Evolutionary conservation across 2,888 invertebrate species (phyloP).

Genomic region (Proisotoma minuta): DNA sequence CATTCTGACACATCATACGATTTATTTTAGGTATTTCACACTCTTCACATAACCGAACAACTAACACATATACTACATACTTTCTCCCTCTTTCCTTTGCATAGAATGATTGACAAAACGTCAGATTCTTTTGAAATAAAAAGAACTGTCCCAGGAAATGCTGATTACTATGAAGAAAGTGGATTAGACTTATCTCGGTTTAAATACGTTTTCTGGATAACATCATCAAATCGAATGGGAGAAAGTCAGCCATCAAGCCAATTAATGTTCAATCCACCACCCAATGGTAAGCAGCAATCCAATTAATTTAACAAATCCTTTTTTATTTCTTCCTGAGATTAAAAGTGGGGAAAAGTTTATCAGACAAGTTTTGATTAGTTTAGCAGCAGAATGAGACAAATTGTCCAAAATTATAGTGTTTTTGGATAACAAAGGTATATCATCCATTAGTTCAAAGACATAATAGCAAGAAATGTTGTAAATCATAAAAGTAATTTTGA

Average conservation of each 20-base stretch:
- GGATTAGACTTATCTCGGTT: conserved; percentile 39
- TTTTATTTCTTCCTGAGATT: conserved; percentile 13
- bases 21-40: conserved; percentile 41
- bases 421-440: no score
- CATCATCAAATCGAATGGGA: conserved; percentile 42
- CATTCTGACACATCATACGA: conserved; percentile 40
- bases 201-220: conserved; percentile 44
- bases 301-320: conserved; percentile 13
- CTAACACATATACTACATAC: not conserved
- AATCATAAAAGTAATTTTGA: conserved; percentile 33
- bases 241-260: conserved; percentile 42
- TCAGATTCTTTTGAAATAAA: conserved; percentile 44
- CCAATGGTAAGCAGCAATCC: conserved; percentile 32
- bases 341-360: no score
- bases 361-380: no score
- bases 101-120: conserved; percentile 40
- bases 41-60: not conserved
- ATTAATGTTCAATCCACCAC: conserved; percentile 39
- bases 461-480: conserved; percentile 24
- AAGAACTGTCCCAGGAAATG: conserved; percentile 37
- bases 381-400: no score
- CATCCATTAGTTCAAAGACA: no score
- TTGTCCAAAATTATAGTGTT: no score
- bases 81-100: not conserved
- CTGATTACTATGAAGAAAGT: conserved; percentile 39